phyloP scores from a whole-genome alignment of 1,140 invertebrate species.

The Pseudomyrmex sp. region DNA sequence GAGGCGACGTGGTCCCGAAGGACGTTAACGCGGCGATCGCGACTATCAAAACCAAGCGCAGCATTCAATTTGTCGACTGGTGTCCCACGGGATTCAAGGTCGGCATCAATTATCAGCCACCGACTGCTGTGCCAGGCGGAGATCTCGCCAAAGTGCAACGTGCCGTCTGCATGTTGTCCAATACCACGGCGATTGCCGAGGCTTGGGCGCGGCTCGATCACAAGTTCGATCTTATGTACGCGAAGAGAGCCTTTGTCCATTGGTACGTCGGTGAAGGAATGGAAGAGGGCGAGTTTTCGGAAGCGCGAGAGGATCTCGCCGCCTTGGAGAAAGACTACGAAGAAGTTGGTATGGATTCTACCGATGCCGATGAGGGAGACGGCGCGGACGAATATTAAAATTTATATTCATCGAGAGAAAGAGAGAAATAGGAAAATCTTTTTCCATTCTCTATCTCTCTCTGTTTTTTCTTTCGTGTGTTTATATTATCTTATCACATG shows the following conservation, averaged over 20 bases:
- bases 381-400: slow-evolving; percentile 62
- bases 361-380: slow-evolving; percentile 58
- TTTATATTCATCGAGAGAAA: not conserved
- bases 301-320: slow-evolving; percentile 81
- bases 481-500: slow-evolving; percentile 12
- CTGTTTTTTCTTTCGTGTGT: not conserved
- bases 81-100: slow-evolving; percentile 88
- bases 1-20: slow-evolving; percentile 89
- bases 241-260: slow-evolving; percentile 84
- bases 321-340: slow-evolving; percentile 72
- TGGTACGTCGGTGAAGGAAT: slow-evolving; percentile 86
- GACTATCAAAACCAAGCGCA: slow-evolving; percentile 68
- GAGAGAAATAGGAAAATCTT: too few species aligned
- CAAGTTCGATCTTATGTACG: slow-evolving; percentile 72
- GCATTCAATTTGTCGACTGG: slow-evolving; percentile 88
- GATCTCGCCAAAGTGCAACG: slow-evolving; percentile 88
- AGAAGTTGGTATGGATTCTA: slow-evolving; percentile 69
- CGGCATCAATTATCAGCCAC: slow-evolving; percentile 89
- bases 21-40: slow-evolving; percentile 87
- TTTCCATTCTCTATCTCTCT: not conserved
- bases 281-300: slow-evolving; percentile 71
- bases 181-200: slow-evolving; percentile 85
- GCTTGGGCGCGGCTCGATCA: slow-evolving; percentile 70
- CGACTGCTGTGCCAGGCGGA: slow-evolving; percentile 87
- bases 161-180: slow-evolving; percentile 89